phyloP scores from a whole-genome alignment of 2,113 vertebrate genomes.

The Donacobius atricapilla region DNA sequence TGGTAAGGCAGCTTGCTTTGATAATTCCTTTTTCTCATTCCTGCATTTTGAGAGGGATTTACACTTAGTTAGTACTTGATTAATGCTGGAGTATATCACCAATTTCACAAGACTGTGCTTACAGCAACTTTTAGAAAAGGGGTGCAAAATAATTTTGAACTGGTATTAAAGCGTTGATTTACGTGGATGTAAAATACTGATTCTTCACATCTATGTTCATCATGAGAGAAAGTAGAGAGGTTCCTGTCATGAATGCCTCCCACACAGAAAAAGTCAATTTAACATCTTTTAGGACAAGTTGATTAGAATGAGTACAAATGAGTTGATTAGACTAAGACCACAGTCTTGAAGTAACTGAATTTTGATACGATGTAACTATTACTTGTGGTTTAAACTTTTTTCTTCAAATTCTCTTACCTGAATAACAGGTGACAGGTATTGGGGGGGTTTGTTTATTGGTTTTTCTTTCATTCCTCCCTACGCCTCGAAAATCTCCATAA shows the following conservation, averaged over 20 bases:
- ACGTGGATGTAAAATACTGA: neutral
- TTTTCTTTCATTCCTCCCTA: neutral
- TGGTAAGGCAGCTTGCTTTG: neutral
- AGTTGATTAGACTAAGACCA: neutral
- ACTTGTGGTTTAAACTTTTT: neutral
- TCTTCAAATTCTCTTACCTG: neutral
- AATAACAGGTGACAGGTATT: neutral
- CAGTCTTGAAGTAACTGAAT: neutral
- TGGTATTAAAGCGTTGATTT: neutral
- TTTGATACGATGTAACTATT: neutral
- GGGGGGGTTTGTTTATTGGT: neutral
- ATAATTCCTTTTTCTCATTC: neutral
- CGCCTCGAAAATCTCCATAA: neutral
- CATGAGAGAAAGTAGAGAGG: neutral
- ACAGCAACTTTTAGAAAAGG: neutral
- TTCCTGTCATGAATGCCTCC: neutral
- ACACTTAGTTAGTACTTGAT: neutral
- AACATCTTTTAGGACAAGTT: neutral
- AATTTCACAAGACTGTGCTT: neutral
- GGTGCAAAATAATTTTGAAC: neutral
- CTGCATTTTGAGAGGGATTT: neutral
- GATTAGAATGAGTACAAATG: neutral
- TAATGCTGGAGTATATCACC: neutral
- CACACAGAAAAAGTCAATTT: neutral
- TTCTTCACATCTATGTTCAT: neutral